Evolutionary conservation across 2,888 invertebrate genomes (phyloP).

Genomic region (Nomada lathburiana): DNA sequence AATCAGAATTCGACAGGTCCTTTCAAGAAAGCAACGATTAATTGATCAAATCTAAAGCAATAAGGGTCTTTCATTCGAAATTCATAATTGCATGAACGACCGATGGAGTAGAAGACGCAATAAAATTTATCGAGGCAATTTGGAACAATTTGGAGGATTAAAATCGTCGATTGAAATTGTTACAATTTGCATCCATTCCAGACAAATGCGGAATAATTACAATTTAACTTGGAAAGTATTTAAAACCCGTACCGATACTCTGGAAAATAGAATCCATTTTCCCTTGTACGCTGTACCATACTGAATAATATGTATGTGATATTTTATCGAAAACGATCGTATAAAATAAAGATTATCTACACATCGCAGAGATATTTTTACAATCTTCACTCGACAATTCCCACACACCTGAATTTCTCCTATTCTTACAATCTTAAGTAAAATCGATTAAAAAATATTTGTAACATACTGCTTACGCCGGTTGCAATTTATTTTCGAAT

Average conservation of each 20-base stretch:
- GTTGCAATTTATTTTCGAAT: not conserved
- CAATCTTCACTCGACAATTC: not conserved
- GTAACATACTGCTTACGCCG: too few species aligned
- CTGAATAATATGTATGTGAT: slow-evolving; percentile 35
- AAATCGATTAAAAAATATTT: too few species aligned
- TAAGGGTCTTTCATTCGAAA: not conserved
- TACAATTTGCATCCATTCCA: not conserved
- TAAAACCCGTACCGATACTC: not conserved
- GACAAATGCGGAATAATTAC: not conserved
- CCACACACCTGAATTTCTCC: not conserved
- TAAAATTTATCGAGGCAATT: not conserved
- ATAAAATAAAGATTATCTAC: slow-evolving; percentile 57
- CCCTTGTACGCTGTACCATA: slow-evolving; percentile 34
- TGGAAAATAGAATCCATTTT: not conserved
- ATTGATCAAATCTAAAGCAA: not conserved
- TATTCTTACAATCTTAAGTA: not conserved
- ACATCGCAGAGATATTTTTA: not conserved
- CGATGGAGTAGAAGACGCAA: slow-evolving; percentile 1
- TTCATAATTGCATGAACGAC: not conserved
- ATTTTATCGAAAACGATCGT: slow-evolving; percentile 40
- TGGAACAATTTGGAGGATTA: not conserved
- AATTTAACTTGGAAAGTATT: not conserved
- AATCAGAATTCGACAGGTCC: slow-evolving; percentile 23
- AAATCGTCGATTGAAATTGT: not conserved
- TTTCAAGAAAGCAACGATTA: not conserved